Percentiles rank a stretch among this genome's conserved stretches.
These are phyloP conservation scores for Ectropis grisescens DNA, from an alignment of 1,140 invertebrate genomes.

Conservation along the genomic window DNA sequence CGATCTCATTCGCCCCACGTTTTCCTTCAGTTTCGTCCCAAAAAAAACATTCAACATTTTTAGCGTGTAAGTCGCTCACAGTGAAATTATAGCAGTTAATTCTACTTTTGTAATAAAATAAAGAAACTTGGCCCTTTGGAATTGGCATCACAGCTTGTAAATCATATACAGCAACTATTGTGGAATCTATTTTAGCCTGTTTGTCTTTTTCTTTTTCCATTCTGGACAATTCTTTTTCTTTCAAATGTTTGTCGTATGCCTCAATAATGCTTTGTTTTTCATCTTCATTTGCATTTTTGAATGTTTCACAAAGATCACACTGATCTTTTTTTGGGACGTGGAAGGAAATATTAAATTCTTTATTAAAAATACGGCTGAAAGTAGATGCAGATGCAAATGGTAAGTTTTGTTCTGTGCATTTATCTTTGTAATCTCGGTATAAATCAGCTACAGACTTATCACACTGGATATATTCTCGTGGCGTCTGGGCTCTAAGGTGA, in stretches of 20 bases:
- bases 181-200: slow-evolving; percentile 6
- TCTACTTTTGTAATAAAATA: slow-evolving; percentile 11
- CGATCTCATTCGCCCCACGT: no score
- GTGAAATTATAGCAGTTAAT: slow-evolving; percentile 12
- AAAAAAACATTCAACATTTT: no score
- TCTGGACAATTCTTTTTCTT: slow-evolving; percentile 26
- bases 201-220: slow-evolving; percentile 36
- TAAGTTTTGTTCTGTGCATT: no score
- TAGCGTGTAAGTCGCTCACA: no score
- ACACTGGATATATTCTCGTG: no score
- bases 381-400: no score
- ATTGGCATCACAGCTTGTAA: slow-evolving; percentile 12
- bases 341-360: slow-evolving; percentile 36
- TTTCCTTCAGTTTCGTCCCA: no score
- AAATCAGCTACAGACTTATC: no score
- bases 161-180: slow-evolving; percentile 8
- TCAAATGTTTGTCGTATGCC: slow-evolving; percentile 28
- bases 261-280: slow-evolving; percentile 15
- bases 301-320: slow-evolving; percentile 34
- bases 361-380: no score
- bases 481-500: no score
- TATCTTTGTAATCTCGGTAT: no score
- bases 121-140: slow-evolving; percentile 11
- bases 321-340: slow-evolving; percentile 50
- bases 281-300: slow-evolving; percentile 23